phyloP scores from a whole-genome alignment of 2,888 invertebrate genomes.

The Callosobruchus maculatus region DNA sequence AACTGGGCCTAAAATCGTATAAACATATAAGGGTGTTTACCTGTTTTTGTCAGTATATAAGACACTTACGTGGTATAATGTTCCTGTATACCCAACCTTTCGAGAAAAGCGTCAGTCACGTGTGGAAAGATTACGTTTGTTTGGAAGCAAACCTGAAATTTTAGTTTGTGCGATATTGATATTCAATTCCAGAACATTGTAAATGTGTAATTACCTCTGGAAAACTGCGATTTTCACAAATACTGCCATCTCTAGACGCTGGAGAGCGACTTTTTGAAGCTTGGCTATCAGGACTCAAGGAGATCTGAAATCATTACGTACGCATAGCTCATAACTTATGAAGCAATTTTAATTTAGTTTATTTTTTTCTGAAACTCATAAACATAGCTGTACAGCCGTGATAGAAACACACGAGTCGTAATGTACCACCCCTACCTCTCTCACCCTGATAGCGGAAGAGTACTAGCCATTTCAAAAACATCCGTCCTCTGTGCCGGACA shows the following conservation, averaged over 20 bases:
- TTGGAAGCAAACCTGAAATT: not conserved
- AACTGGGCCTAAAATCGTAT: no score
- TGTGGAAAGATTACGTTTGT: slow-evolving; percentile 14
- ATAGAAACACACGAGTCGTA: no score
- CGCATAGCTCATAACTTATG: not conserved
- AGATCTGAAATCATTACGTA: not conserved
- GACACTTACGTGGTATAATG: slow-evolving; percentile 22
- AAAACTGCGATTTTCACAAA: not conserved
- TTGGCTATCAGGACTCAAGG: not conserved
- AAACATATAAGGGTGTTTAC: no score
- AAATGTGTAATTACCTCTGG: not conserved
- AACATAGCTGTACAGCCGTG: no score
- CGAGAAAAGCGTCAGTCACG: slow-evolving; percentile 24
- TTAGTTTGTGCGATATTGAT: not conserved
- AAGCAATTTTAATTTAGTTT: not conserved
- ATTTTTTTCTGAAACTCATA: no score
- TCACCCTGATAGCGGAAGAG: no score
- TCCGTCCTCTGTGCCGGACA: no score
- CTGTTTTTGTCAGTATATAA: no score
- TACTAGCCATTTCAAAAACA: no score
- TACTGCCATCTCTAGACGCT: not conserved
- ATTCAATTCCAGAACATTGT: no score
- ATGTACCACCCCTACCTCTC: no score
- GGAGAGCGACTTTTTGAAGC: not conserved
- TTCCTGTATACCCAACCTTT: slow-evolving; percentile 24